phyloP scores from a whole-genome alignment of 2,888 invertebrate genomes.

The Caenorhabditis angaria region DNA sequence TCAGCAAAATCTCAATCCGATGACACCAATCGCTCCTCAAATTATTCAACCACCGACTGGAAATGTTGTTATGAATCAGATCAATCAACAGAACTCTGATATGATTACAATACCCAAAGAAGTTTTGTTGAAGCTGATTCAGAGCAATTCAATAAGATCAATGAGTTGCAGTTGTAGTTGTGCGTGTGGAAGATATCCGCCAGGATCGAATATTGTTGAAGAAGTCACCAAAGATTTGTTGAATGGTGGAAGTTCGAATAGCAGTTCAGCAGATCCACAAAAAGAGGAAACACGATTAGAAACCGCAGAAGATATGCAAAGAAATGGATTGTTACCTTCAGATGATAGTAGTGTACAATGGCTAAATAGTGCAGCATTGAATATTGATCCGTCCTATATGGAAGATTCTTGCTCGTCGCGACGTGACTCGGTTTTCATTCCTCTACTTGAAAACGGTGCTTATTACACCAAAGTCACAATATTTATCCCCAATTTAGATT shows the following conservation, averaged over 20 bases:
- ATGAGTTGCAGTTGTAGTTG: constrained; percentile 51
- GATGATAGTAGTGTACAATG: constrained; percentile 45
- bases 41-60: not conserved
- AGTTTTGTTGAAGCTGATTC: constrained; percentile 48
- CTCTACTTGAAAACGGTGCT: constrained; percentile 3
- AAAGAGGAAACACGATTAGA: constrained; percentile 44
- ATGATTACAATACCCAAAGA: constrained; percentile 55
- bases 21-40: not conserved
- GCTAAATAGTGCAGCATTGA: constrained; percentile 43
- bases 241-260: constrained; percentile 40
- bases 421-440: constrained; percentile 23
- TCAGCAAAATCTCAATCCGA: constrained; percentile 20
- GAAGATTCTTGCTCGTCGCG: constrained; percentile 19
- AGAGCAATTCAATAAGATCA: constrained; percentile 32
- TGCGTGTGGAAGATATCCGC: constrained; percentile 64
- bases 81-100: constrained; percentile 28
- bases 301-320: constrained; percentile 54
- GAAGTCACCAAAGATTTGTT: constrained; percentile 55
- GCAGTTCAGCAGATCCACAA: constrained; percentile 28
- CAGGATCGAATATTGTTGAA: constrained; percentile 65
- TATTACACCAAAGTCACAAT: not conserved
- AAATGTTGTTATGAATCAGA: constrained; percentile 18
- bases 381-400: constrained; percentile 37
- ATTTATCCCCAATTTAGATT: not conserved
- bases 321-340: constrained; percentile 52